phyloP scores from a whole-genome alignment of 2,113 vertebrate species.

The Heterocephalus glaber region DNA sequence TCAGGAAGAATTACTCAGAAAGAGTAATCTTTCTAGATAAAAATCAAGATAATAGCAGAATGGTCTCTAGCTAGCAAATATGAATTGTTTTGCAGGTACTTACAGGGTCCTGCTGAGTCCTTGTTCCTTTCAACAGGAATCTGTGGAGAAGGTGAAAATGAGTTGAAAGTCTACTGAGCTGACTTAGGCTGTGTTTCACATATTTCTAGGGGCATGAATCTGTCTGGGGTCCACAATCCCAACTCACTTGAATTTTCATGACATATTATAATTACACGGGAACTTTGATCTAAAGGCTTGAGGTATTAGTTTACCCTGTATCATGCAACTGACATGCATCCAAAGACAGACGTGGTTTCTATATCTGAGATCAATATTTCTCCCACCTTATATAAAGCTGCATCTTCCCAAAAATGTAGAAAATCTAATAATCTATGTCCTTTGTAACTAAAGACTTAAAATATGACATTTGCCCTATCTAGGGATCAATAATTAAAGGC shows the following conservation, averaged over 20 bases:
- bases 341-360: neutral
- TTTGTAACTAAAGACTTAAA: neutral
- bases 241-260: neutral
- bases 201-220: neutral
- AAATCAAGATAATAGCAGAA: neutral
- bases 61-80: neutral
- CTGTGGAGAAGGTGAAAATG: neutral
- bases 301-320: neutral
- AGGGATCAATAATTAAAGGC: neutral
- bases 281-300: neutral
- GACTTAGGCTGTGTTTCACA: neutral
- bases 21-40: neutral
- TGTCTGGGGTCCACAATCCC: neutral
- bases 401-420: neutral
- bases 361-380: conserved; percentile 16
- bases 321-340: neutral
- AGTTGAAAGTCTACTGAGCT: neutral
- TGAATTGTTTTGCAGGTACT: neutral
- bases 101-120: neutral
- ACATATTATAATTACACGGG: neutral
- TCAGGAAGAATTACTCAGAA: conserved; percentile 30
- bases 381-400: neutral
- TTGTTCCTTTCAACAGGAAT: neutral
- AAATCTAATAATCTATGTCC: neutral
- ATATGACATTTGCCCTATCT: neutral